Base-by-base conservation (phyloP, 2,888 invertebrate species). In the Nematopogon swammerdamellus region DNA sequence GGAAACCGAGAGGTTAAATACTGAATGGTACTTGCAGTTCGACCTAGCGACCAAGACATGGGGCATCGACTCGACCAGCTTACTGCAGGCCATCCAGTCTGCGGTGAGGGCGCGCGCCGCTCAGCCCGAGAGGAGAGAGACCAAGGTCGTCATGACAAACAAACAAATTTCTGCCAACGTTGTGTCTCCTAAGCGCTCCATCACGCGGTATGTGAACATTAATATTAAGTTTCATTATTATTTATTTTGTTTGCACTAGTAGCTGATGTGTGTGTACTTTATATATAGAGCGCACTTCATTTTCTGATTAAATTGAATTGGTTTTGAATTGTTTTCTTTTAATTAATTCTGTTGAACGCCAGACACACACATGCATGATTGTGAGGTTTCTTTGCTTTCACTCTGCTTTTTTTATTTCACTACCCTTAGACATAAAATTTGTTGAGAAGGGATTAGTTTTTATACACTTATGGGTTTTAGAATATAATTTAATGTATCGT, bases 1-100 rank as follows among this genome's bases (percentile, higher is more conserved):
- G 14, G 17, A 3, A 16, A 43, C 6, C 18, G 14, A 30, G 4
- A 18, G 19, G 17, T 5, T 14, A 19, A 19, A 46, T 30, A 30
- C 14, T 25, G 25, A 25, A 25, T 6, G 25, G 8, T 25, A 25
- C 25, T 49, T 57, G 1, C 61, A 92, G 88, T 83, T 92, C 57
- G 88, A 90, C 59, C 59, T 90, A 5, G 64, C 72, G 3, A 81
- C 85, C 0, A 80, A 83, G 53, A 82, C 88, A 0, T 91, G 91
- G 91, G 77, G 68, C 19, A 70, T 85, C 54, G 81, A 85, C 16
- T 85, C 86, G 0, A 73, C 80, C 47, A 69, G 79, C 14, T 70
- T 91, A 46, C 82, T 90, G 58, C 70, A 70, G 53, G 83, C 85
- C 45, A 67, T 91, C 1, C 87, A 88, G 68, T 71, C 75, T 61